These are phyloP conservation scores for Rhopalosiphum nymphaeae DNA, from an alignment of 2,888 invertebrate species.

Conservation along the genomic window DNA sequence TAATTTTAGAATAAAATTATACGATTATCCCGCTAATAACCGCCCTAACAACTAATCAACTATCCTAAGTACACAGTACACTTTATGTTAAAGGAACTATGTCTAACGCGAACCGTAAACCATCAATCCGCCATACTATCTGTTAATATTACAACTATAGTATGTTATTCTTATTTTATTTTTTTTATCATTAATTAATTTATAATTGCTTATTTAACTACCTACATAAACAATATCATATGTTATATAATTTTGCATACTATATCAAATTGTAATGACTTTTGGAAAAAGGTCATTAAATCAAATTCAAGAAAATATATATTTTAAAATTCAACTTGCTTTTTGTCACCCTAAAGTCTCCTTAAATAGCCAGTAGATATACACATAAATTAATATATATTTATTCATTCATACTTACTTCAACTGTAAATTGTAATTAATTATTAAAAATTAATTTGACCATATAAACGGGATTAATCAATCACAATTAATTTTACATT, in stretches of 20 bases:
- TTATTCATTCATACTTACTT: background rate
- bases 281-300: background rate
- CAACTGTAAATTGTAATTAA: background rate
- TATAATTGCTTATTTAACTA: no score
- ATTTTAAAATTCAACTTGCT: background rate
- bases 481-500: background rate
- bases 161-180: no score
- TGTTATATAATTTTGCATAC: background rate
- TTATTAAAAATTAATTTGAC: background rate
- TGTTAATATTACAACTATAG: background rate
- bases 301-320: background rate
- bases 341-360: background rate
- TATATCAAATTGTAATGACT: no score
- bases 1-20: no score
- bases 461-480: background rate
- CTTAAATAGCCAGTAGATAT: background rate
- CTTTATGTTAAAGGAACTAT: background rate
- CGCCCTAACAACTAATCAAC: background rate
- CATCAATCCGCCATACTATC: background rate
- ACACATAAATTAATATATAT: background rate
- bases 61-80: background rate
- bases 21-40: no score
- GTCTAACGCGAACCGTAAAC: background rate
- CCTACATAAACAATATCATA: no score
- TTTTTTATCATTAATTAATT: no score